Evolutionary conservation across 2,797 vertebrate species (phyloP).

Genomic region (Megalops cyprinoides): DNA sequence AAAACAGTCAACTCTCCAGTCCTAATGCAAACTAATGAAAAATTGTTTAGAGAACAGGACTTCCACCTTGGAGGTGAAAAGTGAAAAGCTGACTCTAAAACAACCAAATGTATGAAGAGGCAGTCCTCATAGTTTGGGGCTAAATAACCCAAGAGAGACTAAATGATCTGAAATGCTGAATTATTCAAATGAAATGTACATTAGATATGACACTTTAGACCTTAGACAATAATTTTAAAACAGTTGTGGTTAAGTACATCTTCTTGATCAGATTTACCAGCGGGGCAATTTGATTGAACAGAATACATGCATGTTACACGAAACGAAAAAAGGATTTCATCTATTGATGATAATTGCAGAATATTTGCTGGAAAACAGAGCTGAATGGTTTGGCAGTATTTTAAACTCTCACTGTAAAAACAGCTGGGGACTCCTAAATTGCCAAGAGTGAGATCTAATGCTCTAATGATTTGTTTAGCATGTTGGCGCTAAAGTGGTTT

Average conservation of each 20-base stretch:
- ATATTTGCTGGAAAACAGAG: slow-evolving; percentile 19
- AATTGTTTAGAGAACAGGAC: not conserved
- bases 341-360: slow-evolving; percentile 10
- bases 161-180: no score
- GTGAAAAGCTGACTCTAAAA: not conserved
- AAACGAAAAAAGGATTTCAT: slow-evolving; percentile 13
- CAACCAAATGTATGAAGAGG: no score
- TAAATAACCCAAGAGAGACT: no score
- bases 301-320: not conserved
- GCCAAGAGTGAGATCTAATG: slow-evolving; percentile 76
- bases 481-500: slow-evolving; percentile 81
- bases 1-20: no score
- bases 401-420: slow-evolving; percentile 33
- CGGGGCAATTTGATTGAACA: not conserved
- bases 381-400: not conserved
- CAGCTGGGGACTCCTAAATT: slow-evolving; percentile 72
- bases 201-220: no score
- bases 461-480: slow-evolving; percentile 87
- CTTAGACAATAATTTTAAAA: no score
- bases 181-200: no score
- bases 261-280: not conserved
- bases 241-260: not conserved
- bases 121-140: no score
- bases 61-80: not conserved
- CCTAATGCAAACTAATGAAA: no score